Conservation (phyloP, 2,888 invertebrate species). For the Venusia cambrica region DNA sequence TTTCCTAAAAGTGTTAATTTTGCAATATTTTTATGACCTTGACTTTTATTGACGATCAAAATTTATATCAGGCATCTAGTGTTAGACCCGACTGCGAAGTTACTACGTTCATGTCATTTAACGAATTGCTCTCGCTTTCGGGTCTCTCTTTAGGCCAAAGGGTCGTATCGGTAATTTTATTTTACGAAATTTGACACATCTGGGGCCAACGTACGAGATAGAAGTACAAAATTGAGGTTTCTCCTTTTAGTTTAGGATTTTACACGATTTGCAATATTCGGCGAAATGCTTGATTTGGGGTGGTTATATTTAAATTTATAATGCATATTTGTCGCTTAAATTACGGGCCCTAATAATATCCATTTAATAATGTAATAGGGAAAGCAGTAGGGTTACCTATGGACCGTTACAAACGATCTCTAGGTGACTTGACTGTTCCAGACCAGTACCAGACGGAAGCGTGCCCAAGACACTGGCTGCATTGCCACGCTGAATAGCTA, state of each 20-base stretch:
- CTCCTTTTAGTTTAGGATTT: conserved; percentile 67
- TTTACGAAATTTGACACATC: conserved; percentile 46
- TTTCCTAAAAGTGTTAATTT: conserved; percentile 15
- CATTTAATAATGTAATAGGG: too few relatives aligned
- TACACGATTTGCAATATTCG: conserved; percentile 38
- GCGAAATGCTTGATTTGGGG: conserved; percentile 16
- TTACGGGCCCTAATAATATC: too few relatives aligned
- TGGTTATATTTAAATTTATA: conserved; percentile 11
- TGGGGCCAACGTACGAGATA: conserved; percentile 73
- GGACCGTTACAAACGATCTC: too few relatives aligned
- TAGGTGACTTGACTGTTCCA: too few relatives aligned
- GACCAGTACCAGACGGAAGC: too few relatives aligned
- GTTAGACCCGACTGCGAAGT: too few relatives aligned
- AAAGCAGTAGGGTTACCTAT: too few relatives aligned
- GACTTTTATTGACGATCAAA: too few relatives aligned
- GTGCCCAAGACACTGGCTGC: too few relatives aligned
- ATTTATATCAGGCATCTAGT: too few relatives aligned
- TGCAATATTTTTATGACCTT: conserved; percentile 34
- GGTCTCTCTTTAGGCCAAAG: not conserved
- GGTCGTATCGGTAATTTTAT: conserved; percentile 3
- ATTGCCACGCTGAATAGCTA: too few relatives aligned
- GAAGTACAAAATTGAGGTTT: conserved; percentile 70
- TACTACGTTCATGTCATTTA: conserved; percentile 22
- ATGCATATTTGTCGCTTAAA: conserved; percentile 6
- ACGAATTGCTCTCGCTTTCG: not conserved